Evolutionary conservation across 2,113 vertebrate species (phyloP).

Genomic region (Azemiops feae): DNA sequence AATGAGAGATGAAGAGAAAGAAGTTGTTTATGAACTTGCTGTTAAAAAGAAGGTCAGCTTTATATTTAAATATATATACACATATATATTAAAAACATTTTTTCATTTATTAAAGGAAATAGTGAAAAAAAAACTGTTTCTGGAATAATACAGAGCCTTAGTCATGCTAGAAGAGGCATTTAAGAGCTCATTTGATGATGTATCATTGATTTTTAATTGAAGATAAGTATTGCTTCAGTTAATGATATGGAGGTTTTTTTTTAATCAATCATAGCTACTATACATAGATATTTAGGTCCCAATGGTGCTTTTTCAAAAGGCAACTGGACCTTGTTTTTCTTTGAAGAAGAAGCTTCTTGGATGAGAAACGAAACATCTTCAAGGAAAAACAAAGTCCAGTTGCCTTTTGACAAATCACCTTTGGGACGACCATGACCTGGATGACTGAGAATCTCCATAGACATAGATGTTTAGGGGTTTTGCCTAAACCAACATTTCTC

Average conservation of each 20-base stretch:
- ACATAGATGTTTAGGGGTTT: background rate
- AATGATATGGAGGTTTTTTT: background rate
- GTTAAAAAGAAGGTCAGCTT: constrained; percentile 72
- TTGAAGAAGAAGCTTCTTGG: background rate
- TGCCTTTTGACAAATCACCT: no score
- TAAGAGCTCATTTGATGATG: background rate
- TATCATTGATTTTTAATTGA: background rate
- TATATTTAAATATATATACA: background rate
- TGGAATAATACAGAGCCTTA: background rate
- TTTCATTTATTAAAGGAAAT: background rate
- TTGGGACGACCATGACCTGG: background rate
- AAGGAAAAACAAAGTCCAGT: background rate
- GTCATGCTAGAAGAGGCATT: background rate
- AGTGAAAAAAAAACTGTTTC: background rate
- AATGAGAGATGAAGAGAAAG: constrained; percentile 88
- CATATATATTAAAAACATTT: background rate
- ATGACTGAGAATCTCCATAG: background rate
- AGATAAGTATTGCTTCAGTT: background rate
- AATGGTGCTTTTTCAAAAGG: background rate
- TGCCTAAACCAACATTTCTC: background rate
- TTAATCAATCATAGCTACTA: background rate
- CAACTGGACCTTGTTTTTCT: no score
- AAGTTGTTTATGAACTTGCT: constrained; percentile 82
- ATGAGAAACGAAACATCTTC: background rate
- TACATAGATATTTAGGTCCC: background rate